Conservation (phyloP, 2,888 invertebrate genomes). For the Hesperia comma region DNA sequence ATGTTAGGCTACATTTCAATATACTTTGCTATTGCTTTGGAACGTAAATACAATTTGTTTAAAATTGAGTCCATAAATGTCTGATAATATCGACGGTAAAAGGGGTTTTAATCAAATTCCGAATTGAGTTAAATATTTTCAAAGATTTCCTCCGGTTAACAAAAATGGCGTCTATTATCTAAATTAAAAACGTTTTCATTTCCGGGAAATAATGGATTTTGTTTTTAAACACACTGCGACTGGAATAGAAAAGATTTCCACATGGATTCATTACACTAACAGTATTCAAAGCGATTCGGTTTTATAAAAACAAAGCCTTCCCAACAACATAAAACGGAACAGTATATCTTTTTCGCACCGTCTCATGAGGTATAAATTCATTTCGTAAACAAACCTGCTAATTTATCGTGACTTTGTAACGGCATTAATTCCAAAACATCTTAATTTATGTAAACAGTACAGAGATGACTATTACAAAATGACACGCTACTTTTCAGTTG, state of each 20-base stretch:
- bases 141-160: no score
- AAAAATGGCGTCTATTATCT: no score
- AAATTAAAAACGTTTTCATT: background rate
- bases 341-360: constrained; percentile 25
- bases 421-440: constrained; percentile 43
- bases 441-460: constrained; percentile 47
- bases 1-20: no score
- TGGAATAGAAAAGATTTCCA: constrained; percentile 22
- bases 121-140: no score
- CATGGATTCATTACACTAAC: constrained; percentile 15
- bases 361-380: constrained; percentile 35
- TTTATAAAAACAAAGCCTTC: constrained; percentile 14
- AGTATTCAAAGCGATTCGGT: constrained; percentile 17
- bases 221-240: constrained; percentile 2
- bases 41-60: no score
- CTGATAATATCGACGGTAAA: no score
- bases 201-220: background rate
- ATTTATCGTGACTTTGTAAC: constrained; percentile 41
- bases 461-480: constrained; percentile 38
- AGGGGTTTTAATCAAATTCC: no score
- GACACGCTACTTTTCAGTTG: constrained; percentile 39
- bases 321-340: constrained; percentile 23
- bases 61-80: no score
- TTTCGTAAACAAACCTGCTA: constrained; percentile 36
- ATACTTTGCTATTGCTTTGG: no score